Percentiles rank a stretch among this genome's conserved stretches.
These are phyloP conservation scores for Pecten maximus DNA, from an alignment of 2,888 invertebrate genomes.

Conservation along the genomic window DNA sequence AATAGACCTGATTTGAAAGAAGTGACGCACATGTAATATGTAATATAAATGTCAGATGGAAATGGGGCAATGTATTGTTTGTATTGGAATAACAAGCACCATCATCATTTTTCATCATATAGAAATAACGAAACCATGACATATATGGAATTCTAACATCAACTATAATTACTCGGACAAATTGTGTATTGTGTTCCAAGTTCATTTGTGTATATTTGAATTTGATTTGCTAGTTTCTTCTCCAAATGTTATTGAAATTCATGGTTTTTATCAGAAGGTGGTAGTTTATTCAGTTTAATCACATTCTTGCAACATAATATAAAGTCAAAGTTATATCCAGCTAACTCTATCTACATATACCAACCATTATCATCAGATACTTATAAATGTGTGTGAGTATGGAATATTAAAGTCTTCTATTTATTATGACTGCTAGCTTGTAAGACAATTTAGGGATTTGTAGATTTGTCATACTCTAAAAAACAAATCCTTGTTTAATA, in stretches of 20 bases:
- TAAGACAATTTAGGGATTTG: too few species aligned
- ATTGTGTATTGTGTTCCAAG: background rate
- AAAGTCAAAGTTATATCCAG: background rate
- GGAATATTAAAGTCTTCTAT: too few species aligned
- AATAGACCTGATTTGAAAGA: slow-evolving; percentile 29
- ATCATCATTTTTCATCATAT: slow-evolving; percentile 26
- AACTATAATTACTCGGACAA: slow-evolving; percentile 14
- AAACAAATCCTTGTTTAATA: too few species aligned
- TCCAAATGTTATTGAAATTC: slow-evolving; percentile 1
- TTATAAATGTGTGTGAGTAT: too few species aligned
- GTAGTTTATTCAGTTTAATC: background rate
- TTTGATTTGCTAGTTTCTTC: background rate
- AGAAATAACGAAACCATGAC: slow-evolving; percentile 22
- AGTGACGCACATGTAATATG: slow-evolving; percentile 20
- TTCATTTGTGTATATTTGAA: slow-evolving; percentile 30
- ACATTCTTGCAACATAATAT: background rate
- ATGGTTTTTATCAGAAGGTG: background rate
- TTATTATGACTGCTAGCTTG: too few species aligned
- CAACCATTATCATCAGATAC: background rate
- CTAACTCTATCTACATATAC: background rate
- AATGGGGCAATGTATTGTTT: background rate
- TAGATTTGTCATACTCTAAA: too few species aligned
- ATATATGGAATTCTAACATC: slow-evolving; percentile 21
- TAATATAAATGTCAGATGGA: background rate
- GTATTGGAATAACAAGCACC: background rate